These are phyloP conservation scores for Micropterix aruncella DNA, from an alignment of 2,888 invertebrate species.

Conservation along the genomic window DNA sequence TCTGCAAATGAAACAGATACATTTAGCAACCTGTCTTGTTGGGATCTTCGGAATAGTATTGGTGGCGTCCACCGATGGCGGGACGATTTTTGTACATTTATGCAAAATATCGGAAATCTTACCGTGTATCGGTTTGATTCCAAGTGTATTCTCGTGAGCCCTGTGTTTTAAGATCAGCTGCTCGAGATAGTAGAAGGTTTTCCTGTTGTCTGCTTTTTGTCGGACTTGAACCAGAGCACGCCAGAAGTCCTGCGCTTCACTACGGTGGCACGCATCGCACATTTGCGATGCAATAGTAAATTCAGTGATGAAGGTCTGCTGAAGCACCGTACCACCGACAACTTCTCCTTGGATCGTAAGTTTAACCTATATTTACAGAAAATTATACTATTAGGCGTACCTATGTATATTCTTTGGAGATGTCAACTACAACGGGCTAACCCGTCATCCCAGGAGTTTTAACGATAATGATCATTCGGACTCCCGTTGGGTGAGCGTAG, in stretches of 20 bases:
- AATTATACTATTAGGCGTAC: constrained; percentile 1
- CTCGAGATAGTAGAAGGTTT: constrained; percentile 95
- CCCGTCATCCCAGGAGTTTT: no score
- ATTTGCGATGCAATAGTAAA: constrained; percentile 84
- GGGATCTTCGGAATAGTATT: no score
- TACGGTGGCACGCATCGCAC: constrained; percentile 94
- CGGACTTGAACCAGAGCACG: constrained; percentile 81
- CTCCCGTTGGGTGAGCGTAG: no score
- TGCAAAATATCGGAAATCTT: no score
- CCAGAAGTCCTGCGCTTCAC: constrained; percentile 98
- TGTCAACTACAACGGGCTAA: no score
- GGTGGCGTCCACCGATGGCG: no score
- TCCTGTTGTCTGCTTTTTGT: constrained; percentile 82
- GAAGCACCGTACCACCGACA: constrained; percentile 75
- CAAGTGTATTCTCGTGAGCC: constrained; percentile 78
- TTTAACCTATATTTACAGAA: constrained; percentile 44
- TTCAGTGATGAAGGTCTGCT: constrained; percentile 93
- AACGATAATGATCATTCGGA: no score
- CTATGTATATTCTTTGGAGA: not conserved
- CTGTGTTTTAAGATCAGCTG: constrained; percentile 93
- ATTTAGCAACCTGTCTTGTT: constrained; percentile 2
- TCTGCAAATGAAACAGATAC: constrained; percentile 36
- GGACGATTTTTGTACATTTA: no score
- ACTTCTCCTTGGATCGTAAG: constrained; percentile 94
- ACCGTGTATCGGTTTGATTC: constrained; percentile 79